A percentile compares a stretch with the other conserved stretches of the same genome.
These are phyloP conservation scores for Piaya cayana DNA, from an alignment of 2,113 vertebrate genomes.

Conservation along the genomic window DNA sequence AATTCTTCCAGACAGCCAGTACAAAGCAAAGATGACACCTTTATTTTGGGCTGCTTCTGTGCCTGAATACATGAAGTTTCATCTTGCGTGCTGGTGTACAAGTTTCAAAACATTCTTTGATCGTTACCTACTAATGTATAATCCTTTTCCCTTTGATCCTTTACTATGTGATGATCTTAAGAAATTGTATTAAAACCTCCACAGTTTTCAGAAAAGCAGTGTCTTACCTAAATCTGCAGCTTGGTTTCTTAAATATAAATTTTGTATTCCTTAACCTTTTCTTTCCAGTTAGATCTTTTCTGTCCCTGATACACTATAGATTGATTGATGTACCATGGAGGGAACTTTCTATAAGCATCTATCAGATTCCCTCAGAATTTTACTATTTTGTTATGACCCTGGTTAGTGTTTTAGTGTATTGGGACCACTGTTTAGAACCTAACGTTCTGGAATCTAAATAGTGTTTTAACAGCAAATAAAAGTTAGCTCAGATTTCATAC, in stretches of 20 bases:
- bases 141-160: not conserved
- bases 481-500: not conserved
- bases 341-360: not conserved
- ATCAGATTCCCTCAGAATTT: not conserved
- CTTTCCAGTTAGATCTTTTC: not conserved
- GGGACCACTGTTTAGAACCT: not conserved
- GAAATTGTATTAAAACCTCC: not conserved
- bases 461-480: not conserved
- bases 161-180: not conserved
- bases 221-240: not conserved
- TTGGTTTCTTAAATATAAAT: not conserved
- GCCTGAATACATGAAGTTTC: not conserved
- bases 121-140: not conserved
- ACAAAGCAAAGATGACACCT: not conserved
- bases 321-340: not conserved
- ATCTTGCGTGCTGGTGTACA: not conserved
- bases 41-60: not conserved
- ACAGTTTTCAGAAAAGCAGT: not conserved
- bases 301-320: not conserved
- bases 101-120: slow-evolving; percentile 4
- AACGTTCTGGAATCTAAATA: not conserved
- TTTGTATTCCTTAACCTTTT: not conserved
- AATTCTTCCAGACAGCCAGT: not conserved
- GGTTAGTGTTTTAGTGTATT: not conserved
- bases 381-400: not conserved